These are phyloP conservation scores for Syrphus vitripennis DNA, from an alignment of 2,888 invertebrate species.

Conservation along the genomic window DNA sequence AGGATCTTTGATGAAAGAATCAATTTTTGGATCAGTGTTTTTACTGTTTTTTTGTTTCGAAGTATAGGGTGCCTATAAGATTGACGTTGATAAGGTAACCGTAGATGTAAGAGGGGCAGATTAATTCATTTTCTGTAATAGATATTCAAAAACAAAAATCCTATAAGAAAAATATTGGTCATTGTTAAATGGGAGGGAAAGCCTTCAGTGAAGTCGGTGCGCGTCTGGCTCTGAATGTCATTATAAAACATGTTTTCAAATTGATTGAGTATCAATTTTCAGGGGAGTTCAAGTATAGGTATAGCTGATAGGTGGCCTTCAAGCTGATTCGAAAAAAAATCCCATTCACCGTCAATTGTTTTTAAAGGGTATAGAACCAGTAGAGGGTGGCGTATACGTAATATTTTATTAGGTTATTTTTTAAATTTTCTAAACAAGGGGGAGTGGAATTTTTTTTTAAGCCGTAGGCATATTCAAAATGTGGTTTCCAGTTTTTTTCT, in stretches of 20 bases:
- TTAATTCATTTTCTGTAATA: background rate
- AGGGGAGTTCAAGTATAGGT: background rate
- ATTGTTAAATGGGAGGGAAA: background rate
- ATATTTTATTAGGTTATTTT: background rate
- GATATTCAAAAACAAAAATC: background rate
- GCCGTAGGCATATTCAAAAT: background rate
- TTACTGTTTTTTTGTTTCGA: background rate
- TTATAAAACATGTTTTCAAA: background rate
- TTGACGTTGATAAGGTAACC: background rate
- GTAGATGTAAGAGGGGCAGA: background rate
- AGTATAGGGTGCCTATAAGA: background rate
- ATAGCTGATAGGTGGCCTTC: background rate
- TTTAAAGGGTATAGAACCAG: background rate
- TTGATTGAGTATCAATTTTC: background rate
- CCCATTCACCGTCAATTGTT: background rate
- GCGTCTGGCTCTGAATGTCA: background rate
- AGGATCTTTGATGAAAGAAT: background rate
- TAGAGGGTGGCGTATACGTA: background rate
- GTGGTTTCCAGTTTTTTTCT: background rate
- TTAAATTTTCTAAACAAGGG: background rate
- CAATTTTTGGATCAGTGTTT: background rate
- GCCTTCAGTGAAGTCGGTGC: background rate
- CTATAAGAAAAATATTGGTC: background rate
- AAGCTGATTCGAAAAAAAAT: background rate
- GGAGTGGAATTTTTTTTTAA: too few relatives aligned